These are phyloP conservation scores for Aphidius gifuensis DNA, from an alignment of 1,140 invertebrate genomes.

Conservation along the genomic window DNA sequence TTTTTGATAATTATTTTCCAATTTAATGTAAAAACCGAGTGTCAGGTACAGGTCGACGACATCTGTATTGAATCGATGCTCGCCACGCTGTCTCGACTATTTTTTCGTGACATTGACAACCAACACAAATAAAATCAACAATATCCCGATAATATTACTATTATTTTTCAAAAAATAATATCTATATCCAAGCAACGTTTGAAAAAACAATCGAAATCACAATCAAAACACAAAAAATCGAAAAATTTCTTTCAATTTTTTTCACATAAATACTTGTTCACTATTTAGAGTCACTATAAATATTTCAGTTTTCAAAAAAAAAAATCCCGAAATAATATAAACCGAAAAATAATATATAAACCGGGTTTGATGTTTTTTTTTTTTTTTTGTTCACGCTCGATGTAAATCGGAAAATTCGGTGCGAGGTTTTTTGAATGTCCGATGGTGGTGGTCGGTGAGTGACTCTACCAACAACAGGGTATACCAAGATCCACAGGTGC, in stretches of 20 bases:
- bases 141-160: too few relatives aligned
- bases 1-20: neutral
- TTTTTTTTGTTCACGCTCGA: neutral
- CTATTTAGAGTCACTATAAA: too few relatives aligned
- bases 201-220: too few relatives aligned
- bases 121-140: neutral
- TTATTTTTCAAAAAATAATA: too few relatives aligned
- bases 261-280: too few relatives aligned
- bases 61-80: slow-evolving; percentile 19
- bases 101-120: slow-evolving; percentile 2
- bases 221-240: too few relatives aligned
- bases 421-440: slow-evolving; percentile 38
- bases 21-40: neutral
- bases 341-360: too few relatives aligned
- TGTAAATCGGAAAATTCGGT: slow-evolving; percentile 3
- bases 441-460: slow-evolving; percentile 54
- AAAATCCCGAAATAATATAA: too few relatives aligned
- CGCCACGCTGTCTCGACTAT: neutral
- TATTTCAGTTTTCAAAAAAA: too few relatives aligned
- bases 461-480: slow-evolving; percentile 48
- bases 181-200: too few relatives aligned
- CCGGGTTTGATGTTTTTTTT: too few relatives aligned
- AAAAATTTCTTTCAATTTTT: too few relatives aligned
- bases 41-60: slow-evolving; percentile 25
- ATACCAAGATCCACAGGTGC: slow-evolving; percentile 53